Base-by-base conservation (phyloP, 2,888 invertebrate species). In the Sphecodes monilicornis region DNA sequence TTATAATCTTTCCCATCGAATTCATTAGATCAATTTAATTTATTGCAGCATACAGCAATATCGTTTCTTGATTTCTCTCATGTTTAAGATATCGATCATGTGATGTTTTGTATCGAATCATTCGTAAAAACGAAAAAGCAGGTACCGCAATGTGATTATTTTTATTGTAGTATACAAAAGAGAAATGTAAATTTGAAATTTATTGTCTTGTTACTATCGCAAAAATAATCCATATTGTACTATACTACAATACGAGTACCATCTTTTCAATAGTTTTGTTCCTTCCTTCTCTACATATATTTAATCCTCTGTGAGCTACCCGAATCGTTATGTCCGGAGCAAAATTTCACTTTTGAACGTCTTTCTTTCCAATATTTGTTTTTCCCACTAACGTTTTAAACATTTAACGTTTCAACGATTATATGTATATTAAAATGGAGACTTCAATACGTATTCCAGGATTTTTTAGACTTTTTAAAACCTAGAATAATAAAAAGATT, bases 101-200 rank as follows among this genome's bases (percentile, higher is more conserved):
- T 36, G 74, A 13, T 76, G 39, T 39, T n/a, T 80, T 16, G 22
- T 26, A 54, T 50, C 46, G 22, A 74, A 43, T 39, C 29, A 41
- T 74, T 71, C 13, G 29, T 57, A 54, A 36, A 41, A 71, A 41
- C 5, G n/a, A 54, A 16, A 11, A 32, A 69, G 36, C 22, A 74
- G 32, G 36, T 11, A 29, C n/a, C 69, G 60, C 18, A 69, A 68
- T 50, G 70, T 41, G 69, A 79, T 82, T 73, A 39, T 79, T 70
- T 79, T 70, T 60, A 57, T 74, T 79, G 78, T 29, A 73, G 73
- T 68, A 60, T 8, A 46, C 46, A n/a, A 73, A 50, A 73, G 41
- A 68, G 36, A 68, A 76, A 46, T 72, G 54, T 46, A 50, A 68
- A n/a, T 66, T 66, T 41, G 46, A 41, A 79, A 41, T 82, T 78